Evolutionary conservation across 1,140 invertebrate genomes (phyloP).

Genomic region (Calliphora vicina): DNA sequence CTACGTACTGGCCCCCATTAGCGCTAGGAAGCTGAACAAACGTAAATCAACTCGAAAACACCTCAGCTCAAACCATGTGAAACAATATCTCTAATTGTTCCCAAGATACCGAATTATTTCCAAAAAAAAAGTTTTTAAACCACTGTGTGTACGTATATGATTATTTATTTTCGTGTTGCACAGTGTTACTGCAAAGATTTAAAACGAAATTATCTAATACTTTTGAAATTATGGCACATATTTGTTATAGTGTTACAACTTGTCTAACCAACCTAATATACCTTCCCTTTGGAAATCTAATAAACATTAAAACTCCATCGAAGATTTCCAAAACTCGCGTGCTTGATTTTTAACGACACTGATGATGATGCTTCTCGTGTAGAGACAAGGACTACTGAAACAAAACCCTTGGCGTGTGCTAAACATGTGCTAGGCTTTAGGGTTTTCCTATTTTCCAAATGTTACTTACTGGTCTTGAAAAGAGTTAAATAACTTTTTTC

Average conservation of each 20-base stretch:
- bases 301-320: background rate
- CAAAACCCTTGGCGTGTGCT: conserved; percentile 9
- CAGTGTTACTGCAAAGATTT: no score
- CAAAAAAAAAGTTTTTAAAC: no score
- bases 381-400: background rate
- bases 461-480: background rate
- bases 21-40: no score
- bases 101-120: no score
- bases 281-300: background rate
- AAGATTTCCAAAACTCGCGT: background rate
- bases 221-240: no score
- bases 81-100: no score
- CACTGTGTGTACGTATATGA: no score
- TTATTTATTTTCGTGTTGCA: no score
- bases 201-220: no score
- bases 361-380: background rate
- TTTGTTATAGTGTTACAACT: background rate
- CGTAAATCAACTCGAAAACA: no score
- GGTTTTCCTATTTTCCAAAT: background rate
- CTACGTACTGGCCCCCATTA: no score
- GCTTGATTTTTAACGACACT: background rate
- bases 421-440: background rate
- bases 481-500: conserved; percentile 18
- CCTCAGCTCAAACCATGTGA: no score
- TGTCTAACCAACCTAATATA: background rate